A percentile compares a stretch with the other conserved stretches of the same genome.
Evolutionary conservation across 2,113 vertebrate species (phyloP).

Genomic region (Calonectris borealis): DNA sequence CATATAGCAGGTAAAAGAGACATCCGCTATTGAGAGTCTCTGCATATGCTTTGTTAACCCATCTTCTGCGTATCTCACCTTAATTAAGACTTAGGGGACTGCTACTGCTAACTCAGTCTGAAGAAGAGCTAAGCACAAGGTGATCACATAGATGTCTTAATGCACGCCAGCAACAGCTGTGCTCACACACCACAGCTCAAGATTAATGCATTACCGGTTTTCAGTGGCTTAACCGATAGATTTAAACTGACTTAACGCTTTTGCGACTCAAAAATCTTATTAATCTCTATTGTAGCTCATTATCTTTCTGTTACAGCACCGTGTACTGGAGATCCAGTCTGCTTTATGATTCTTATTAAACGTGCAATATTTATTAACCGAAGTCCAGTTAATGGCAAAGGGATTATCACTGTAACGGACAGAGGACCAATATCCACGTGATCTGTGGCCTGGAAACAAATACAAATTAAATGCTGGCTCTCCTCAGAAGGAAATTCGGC

Average conservation of each 20-base stretch:
- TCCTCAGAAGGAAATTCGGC: background rate
- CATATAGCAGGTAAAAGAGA: background rate
- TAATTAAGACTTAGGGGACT: background rate
- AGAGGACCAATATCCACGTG: background rate
- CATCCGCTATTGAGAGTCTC: background rate
- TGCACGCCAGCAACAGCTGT: accelerated
- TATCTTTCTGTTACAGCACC: background rate
- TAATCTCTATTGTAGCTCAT: conserved; percentile 14
- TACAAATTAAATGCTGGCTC: background rate
- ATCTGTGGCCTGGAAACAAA: background rate
- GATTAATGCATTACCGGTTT: conserved; percentile 14
- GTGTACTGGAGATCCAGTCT: background rate
- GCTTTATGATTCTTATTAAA: background rate
- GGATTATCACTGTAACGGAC: background rate
- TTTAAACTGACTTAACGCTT: conserved; percentile 20
- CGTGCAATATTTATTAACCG: background rate
- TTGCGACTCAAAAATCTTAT: background rate
- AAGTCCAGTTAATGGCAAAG: background rate
- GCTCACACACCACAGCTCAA: background rate
- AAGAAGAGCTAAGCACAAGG: background rate
- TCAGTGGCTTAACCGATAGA: conserved; percentile 22
- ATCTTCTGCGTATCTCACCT: background rate
- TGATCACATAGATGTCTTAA: background rate
- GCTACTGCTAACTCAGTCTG: background rate
- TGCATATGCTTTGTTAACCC: accelerated